A percentile compares a stretch with the other conserved stretches of the same genome.
Conservation (phyloP, 1,140 invertebrate species). For the Macrobrachium nipponense region DNA sequence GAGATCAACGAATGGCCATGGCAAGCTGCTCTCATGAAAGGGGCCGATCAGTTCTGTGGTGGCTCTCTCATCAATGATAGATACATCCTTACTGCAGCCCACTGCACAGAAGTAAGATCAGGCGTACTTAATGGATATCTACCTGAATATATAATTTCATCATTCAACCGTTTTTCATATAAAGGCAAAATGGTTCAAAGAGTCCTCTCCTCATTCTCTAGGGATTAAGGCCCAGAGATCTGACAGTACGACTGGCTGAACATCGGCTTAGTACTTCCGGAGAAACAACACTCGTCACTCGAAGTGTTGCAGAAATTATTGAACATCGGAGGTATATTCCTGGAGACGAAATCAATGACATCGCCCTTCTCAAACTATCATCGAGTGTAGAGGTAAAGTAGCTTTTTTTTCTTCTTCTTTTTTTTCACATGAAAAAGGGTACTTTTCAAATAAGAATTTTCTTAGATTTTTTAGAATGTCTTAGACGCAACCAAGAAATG, state of each 20-base stretch:
- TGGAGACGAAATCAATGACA: conserved; percentile 12
- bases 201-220: not conserved
- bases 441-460: too few species aligned
- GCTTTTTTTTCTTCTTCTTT: too few species aligned
- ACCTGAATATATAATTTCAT: too few species aligned
- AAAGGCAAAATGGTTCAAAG: too few species aligned
- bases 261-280: not conserved
- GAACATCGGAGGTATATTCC: not conserved
- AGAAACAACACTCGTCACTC: not conserved
- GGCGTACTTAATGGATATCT: too few species aligned
- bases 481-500: too few species aligned
- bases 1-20: conserved; percentile 32
- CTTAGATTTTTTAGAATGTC: too few species aligned
- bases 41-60: conserved; percentile 25
- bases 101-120: conserved; percentile 23
- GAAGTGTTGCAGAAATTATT: not conserved
- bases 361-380: not conserved
- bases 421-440: too few species aligned
- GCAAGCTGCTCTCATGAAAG: conserved; percentile 8
- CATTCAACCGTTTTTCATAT: too few species aligned
- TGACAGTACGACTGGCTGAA: not conserved
- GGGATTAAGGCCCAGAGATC: not conserved
- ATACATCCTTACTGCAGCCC: conserved; percentile 46
- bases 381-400: not conserved
- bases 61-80: conserved; percentile 47